These are phyloP conservation scores for Portevinia maculata DNA, from an alignment of 2,888 invertebrate species.

Conservation along the genomic window DNA sequence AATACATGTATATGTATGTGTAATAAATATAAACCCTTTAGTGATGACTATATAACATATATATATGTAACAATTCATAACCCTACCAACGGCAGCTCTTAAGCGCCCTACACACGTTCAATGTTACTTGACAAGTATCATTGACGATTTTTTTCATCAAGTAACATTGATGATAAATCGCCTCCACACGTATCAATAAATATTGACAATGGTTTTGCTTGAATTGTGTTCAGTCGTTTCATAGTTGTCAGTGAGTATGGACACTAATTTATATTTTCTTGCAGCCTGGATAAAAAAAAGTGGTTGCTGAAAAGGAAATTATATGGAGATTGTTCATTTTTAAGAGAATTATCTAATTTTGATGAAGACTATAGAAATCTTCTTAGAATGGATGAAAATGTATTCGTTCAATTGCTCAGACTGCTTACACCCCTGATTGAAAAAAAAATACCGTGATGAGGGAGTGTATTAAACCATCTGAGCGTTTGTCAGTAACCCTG, in stretches of 20 bases:
- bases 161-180: too few relatives aligned
- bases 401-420: slow-evolving; percentile 29
- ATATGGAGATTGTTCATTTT: slow-evolving; percentile 30
- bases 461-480: slow-evolving; percentile 54
- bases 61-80: too few relatives aligned
- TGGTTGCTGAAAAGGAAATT: slow-evolving; percentile 18
- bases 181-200: too few relatives aligned
- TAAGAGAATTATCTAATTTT: slow-evolving; percentile 22
- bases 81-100: too few relatives aligned
- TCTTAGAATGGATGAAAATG: slow-evolving; percentile 34
- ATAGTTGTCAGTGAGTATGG: background rate
- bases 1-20: too few relatives aligned
- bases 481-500: slow-evolving; percentile 50
- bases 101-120: too few relatives aligned
- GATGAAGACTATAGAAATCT: slow-evolving; percentile 45
- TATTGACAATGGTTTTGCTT: too few relatives aligned
- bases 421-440: slow-evolving; percentile 47
- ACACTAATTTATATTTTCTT: background rate
- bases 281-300: slow-evolving; percentile 24
- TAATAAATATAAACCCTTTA: too few relatives aligned
- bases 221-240: slow-evolving; percentile 9
- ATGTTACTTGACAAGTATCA: too few relatives aligned
- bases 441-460: slow-evolving; percentile 56
- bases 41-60: too few relatives aligned
- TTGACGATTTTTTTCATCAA: too few relatives aligned